Conservation (phyloP, 2,888 invertebrate genomes). For the Polydrusus tereticollis region DNA sequence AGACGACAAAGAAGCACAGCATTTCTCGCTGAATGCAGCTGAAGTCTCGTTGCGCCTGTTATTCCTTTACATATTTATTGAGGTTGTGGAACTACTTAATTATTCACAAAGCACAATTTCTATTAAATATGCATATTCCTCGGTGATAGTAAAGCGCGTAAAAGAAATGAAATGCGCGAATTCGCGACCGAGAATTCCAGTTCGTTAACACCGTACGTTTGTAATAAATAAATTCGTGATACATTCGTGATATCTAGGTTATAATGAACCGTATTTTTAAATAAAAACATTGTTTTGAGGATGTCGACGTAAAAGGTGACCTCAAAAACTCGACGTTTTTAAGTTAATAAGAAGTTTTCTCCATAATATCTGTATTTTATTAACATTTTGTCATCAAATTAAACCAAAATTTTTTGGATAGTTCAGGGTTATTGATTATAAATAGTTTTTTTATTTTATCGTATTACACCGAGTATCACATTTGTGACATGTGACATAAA, state of each 20-base stretch:
- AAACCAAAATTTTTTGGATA: too few species aligned
- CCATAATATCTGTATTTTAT: too few species aligned
- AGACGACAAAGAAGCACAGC: too few species aligned
- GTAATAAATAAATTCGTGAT: slow-evolving; percentile 18
- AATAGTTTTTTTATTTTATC: too few species aligned
- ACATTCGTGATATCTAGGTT: slow-evolving; percentile 26
- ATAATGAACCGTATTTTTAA: slow-evolving; percentile 1
- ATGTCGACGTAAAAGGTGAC: slow-evolving; percentile 4
- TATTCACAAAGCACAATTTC: not conserved
- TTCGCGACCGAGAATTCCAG: slow-evolving; percentile 4
- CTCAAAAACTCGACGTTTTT: not conserved
- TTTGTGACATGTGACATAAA: too few species aligned
- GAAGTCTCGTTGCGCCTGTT: too few species aligned
- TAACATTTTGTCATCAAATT: too few species aligned
- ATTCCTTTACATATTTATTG: not conserved
- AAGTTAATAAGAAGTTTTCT: not conserved
- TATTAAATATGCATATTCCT: not conserved
- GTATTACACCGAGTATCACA: too few species aligned
- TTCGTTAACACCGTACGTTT: slow-evolving; percentile 23
- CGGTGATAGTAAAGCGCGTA: not conserved
- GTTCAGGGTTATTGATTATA: too few species aligned
- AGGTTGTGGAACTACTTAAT: not conserved
- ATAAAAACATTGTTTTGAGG: slow-evolving; percentile 10
- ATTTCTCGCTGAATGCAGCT: too few species aligned
- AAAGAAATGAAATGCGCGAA: slow-evolving; percentile 18